Evolutionary conservation across 92 coral and sea anemone species (phyloP).

Genomic region (Parazoanthus swiftii): DNA sequence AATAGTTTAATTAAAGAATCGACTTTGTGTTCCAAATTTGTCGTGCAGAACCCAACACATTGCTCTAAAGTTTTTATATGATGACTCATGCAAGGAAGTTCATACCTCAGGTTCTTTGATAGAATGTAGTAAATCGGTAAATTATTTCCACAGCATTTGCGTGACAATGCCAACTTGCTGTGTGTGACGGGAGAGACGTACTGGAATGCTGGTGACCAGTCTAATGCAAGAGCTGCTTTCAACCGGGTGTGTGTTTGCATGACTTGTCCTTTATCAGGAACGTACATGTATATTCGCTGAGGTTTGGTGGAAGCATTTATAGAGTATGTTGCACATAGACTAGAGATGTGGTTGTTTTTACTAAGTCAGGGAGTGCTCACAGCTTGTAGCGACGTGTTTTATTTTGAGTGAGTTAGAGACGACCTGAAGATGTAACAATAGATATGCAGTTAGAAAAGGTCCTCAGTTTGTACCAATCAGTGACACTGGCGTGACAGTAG

Average conservation of each 20-base stretch:
- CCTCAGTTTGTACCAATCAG: not conserved
- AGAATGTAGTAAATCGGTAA: no score
- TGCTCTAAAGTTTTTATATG: not conserved
- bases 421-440: not conserved
- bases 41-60: no score
- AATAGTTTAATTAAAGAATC: no score
- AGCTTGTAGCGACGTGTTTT: not conserved
- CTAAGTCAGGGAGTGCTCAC: not conserved
- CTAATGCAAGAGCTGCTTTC: constrained; percentile 79
- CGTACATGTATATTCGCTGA: not conserved
- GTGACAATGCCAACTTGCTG: constrained; percentile 84
- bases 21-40: no score
- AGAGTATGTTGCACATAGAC: not conserved
- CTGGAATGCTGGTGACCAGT: constrained; percentile 89
- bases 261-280: not conserved
- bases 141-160: constrained; percentile 61
- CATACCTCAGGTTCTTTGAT: not conserved
- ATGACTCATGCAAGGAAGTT: not conserved
- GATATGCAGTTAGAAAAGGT: not conserved
- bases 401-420: not conserved
- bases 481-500: constrained; percentile 33
- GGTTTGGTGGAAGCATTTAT: not conserved
- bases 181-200: constrained; percentile 86
- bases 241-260: constrained; percentile 62
- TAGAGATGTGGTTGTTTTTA: not conserved